Percentiles rank a stretch among this genome's conserved stretches.
Conservation (phyloP, 2,113 vertebrate species). For the Takifugu bimaculatus region DNA sequence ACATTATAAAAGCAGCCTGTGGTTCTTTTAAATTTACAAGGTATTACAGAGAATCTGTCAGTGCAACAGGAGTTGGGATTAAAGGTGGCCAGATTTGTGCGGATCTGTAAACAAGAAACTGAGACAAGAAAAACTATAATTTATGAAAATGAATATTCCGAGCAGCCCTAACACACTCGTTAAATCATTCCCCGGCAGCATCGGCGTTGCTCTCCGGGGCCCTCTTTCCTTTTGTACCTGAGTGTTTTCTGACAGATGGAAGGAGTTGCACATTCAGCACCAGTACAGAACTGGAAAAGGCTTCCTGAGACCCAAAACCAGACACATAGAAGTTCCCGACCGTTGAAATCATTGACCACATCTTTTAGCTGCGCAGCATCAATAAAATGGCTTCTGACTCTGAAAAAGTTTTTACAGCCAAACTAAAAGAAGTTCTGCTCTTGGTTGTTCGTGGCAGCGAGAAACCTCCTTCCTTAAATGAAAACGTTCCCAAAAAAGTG, state of each 20-base stretch:
- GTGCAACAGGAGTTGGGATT: no score
- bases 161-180: no score
- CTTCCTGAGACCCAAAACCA: constrained; percentile 37
- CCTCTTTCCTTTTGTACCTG: neutral
- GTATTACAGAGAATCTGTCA: constrained; percentile 5
- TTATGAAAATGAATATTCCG: no score
- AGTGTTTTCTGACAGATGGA: constrained; percentile 40
- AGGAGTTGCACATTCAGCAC: constrained; percentile 41
- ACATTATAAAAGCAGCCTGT: constrained; percentile 11
- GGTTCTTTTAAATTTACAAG: constrained; percentile 1
- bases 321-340: neutral
- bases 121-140: no score
- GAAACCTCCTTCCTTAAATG: neutral
- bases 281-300: constrained; percentile 24
- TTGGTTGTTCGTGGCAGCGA: neutral
- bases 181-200: no score
- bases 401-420: constrained; percentile 19
- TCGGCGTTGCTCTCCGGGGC: neutral
- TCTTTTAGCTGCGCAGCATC: constrained; percentile 8
- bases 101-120: no score
- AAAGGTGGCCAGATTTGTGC: no score
- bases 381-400: neutral
- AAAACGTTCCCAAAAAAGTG: constrained; percentile 13
- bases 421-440: constrained; percentile 2
- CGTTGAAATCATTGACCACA: constrained; percentile 9